These are phyloP conservation scores for Polylopha cassiicola DNA, from an alignment of 2,888 invertebrate species.

Conservation along the genomic window DNA sequence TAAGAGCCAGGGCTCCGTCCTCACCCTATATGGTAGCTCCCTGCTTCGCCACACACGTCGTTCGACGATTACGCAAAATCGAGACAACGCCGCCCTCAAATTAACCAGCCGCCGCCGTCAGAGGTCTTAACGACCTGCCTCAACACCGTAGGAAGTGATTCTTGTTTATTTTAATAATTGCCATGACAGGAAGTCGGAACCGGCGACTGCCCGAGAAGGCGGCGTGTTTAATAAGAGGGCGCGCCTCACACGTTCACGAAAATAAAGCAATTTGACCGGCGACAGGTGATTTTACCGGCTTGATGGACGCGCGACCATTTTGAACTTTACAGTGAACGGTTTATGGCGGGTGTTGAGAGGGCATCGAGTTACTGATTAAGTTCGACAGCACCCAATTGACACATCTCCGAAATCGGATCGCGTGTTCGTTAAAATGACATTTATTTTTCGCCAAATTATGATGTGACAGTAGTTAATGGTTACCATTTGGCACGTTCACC, in stretches of 20 bases:
- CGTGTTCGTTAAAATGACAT: conserved; percentile 21
- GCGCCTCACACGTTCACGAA: conserved; percentile 46
- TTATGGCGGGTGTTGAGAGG: conserved; percentile 7
- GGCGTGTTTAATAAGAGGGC: conserved; percentile 34
- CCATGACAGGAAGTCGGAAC: conserved; percentile 60
- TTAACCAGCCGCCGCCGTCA: conserved; percentile 50
- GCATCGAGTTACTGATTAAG: conserved; percentile 7
- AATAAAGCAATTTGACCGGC: conserved; percentile 58
- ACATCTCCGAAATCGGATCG: conserved; percentile 21
- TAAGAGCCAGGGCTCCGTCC: conserved; percentile 29
- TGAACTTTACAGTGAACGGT: conserved; percentile 15
- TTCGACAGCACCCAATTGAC: conserved; percentile 17
- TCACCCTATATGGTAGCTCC: conserved; percentile 47
- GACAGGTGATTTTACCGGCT: conserved; percentile 29
- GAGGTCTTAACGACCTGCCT: conserved; percentile 51
- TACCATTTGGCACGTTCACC: conserved; percentile 16
- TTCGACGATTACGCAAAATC: conserved; percentile 54
- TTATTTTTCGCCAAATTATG: conserved; percentile 21
- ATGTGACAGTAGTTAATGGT: conserved; percentile 13
- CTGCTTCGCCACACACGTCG: conserved; percentile 57
- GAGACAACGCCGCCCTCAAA: conserved; percentile 54
- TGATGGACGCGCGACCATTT: conserved; percentile 19
- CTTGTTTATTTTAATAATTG: conserved; percentile 73
- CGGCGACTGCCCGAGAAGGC: conserved; percentile 33
- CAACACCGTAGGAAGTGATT: conserved; percentile 67